A percentile compares a stretch with the other conserved stretches of the same genome.
These are phyloP conservation scores for Didymodactylos carnosus DNA, from an alignment of 2,888 invertebrate species.

Conservation along the genomic window DNA sequence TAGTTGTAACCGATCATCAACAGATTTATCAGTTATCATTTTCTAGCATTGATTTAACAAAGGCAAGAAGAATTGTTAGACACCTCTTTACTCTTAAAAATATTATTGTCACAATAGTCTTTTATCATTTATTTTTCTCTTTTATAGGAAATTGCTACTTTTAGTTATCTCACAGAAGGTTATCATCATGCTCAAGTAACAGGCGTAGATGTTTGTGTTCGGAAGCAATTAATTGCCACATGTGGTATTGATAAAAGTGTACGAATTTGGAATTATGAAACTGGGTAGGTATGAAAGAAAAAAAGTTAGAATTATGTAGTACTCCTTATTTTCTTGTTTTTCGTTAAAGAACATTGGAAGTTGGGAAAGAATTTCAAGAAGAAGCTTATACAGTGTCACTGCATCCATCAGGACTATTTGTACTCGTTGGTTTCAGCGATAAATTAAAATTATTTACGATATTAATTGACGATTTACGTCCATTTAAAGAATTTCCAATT, in stretches of 20 bases:
- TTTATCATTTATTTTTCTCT: background rate
- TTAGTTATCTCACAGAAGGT: conserved; percentile 28
- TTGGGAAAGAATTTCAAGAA: conserved; percentile 56
- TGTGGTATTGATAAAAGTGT: conserved; percentile 59
- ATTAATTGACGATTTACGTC: conserved; percentile 59
- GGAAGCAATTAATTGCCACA: conserved; percentile 74
- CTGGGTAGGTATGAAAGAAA: conserved; percentile 41
- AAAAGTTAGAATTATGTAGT: conserved; percentile 19
- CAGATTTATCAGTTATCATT: conserved; percentile 37
- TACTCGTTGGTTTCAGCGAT: conserved; percentile 70
- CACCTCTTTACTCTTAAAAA: background rate
- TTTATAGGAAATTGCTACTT: conserved; percentile 23
- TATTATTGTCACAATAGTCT: background rate
- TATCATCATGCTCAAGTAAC: conserved; percentile 59
- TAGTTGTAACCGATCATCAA: conserved; percentile 35
- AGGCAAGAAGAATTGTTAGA: conserved; percentile 18
- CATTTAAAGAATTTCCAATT: conserved; percentile 50
- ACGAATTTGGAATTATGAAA: conserved; percentile 75
- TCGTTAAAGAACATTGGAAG: conserved; percentile 41
- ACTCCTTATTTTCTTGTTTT: background rate
- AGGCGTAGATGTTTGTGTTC: conserved; percentile 59
- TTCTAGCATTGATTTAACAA: conserved; percentile 34
- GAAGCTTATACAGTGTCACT: conserved; percentile 57
- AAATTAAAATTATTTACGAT: conserved; percentile 69
- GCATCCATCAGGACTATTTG: conserved; percentile 58